Percentiles rank a stretch among this genome's conserved stretches.
These are phyloP conservation scores for Argopecten irradians DNA, from an alignment of 1,140 invertebrate species.

Conservation along the genomic window DNA sequence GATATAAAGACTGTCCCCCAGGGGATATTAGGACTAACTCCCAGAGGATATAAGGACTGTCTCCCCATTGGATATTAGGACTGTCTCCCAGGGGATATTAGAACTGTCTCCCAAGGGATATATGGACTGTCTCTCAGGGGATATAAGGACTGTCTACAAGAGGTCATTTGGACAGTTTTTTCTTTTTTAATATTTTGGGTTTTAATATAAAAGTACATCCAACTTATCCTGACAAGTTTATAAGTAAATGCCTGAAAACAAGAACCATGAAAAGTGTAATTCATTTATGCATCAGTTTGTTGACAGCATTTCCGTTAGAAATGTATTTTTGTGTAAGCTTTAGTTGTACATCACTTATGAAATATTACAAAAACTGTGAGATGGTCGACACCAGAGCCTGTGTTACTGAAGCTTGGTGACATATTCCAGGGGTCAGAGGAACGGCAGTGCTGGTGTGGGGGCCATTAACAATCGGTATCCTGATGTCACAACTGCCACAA, in stretches of 20 bases:
- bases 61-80: too few species aligned
- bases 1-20: too few species aligned
- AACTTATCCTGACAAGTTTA: not conserved
- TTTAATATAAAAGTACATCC: not conserved
- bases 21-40: too few species aligned
- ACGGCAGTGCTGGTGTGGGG: not conserved
- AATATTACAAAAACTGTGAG: not conserved
- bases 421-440: not conserved
- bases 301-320: not conserved
- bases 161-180: not conserved
- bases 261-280: not conserved
- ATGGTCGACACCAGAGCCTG: not conserved
- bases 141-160: too few species aligned
- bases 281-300: not conserved
- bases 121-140: too few species aligned
- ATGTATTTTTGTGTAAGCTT: not conserved
- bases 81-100: too few species aligned
- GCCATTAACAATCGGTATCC: not conserved
- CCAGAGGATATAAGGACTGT: too few species aligned
- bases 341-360: not conserved
- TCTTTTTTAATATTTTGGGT: too few species aligned
- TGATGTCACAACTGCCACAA: conserved; percentile 15
- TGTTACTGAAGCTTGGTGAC: not conserved
- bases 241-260: not conserved
- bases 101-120: too few species aligned